Evolutionary conservation across 2,113 vertebrate genomes (phyloP).

Genomic region (Aphyosemion australe): DNA sequence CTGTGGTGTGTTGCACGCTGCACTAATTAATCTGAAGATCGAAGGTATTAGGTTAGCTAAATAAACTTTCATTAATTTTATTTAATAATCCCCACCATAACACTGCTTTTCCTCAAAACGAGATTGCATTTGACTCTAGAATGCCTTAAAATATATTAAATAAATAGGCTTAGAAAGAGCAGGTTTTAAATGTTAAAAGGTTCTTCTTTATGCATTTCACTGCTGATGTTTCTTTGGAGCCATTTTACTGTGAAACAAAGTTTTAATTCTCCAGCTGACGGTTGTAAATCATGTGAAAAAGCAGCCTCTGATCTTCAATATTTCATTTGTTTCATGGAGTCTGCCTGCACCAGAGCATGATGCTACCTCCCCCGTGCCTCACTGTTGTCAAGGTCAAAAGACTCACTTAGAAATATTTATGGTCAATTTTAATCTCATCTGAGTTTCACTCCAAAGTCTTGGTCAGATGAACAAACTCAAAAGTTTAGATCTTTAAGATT

Average conservation of each 20-base stretch:
- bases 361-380: background rate
- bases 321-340: too few species aligned
- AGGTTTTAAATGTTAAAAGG: too few species aligned
- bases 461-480: background rate
- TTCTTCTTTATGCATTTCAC: too few species aligned
- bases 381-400: background rate
- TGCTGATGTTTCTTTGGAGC: background rate
- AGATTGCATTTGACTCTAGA: too few species aligned
- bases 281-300: background rate
- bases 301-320: background rate
- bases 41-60: background rate
- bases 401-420: background rate
- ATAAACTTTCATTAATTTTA: background rate
- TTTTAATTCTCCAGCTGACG: background rate
- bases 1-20: background rate
- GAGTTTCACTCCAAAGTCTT: too few species aligned
- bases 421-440: too few species aligned
- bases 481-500: background rate
- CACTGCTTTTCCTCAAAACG: too few species aligned
- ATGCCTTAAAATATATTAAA: too few species aligned
- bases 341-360: background rate
- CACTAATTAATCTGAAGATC: conserved; percentile 3
- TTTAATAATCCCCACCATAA: background rate
- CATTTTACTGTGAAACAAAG: background rate
- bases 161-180: too few species aligned